phyloP scores from a whole-genome alignment of 2,113 vertebrate species.

The Pleuronectes platessa region DNA sequence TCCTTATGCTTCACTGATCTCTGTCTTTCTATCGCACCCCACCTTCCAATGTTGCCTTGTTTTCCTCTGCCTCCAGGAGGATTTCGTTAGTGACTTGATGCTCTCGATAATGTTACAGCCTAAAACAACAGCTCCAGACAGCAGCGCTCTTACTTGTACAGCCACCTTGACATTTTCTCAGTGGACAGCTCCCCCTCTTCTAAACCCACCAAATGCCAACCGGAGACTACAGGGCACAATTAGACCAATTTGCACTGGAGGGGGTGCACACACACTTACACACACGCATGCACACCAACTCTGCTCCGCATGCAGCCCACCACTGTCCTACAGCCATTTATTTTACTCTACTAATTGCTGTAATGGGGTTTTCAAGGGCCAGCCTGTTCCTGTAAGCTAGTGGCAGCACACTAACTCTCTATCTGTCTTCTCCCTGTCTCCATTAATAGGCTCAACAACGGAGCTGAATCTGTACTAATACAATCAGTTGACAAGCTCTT shows the following conservation, averaged over 20 bases:
- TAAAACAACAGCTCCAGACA: conserved; percentile 46
- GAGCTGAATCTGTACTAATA: conserved; percentile 60
- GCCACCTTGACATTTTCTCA: conserved; percentile 61
- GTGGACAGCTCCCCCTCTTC: conserved; percentile 20
- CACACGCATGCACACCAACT: conserved; percentile 4
- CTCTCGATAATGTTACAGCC: conserved; percentile 38
- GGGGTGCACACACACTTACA: not conserved
- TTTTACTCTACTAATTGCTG: conserved; percentile 65
- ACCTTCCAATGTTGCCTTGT: conserved; percentile 14
- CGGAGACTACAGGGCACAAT: conserved; percentile 68
- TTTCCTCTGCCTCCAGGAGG: conserved; percentile 28
- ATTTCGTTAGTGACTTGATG: conserved; percentile 28
- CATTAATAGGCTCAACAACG: conserved; percentile 35
- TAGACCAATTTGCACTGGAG: conserved; percentile 53
- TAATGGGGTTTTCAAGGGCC: conserved; percentile 53
- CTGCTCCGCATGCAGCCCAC: conserved; percentile 19
- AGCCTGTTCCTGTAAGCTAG: conserved; percentile 50
- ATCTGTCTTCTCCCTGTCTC: conserved; percentile 52
- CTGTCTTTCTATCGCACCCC: conserved; percentile 5
- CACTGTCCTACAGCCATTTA: conserved; percentile 50
- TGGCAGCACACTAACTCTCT: conserved; percentile 48
- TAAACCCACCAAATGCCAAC: conserved; percentile 68
- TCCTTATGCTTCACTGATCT: not conserved
- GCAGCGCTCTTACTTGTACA: conserved; percentile 30
- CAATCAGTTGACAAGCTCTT: conserved; percentile 63